Percentiles rank a stretch among this genome's conserved stretches.
Evolutionary conservation across 2,113 vertebrate genomes (phyloP).

Genomic region (Pelvicachromis taeniatus): DNA sequence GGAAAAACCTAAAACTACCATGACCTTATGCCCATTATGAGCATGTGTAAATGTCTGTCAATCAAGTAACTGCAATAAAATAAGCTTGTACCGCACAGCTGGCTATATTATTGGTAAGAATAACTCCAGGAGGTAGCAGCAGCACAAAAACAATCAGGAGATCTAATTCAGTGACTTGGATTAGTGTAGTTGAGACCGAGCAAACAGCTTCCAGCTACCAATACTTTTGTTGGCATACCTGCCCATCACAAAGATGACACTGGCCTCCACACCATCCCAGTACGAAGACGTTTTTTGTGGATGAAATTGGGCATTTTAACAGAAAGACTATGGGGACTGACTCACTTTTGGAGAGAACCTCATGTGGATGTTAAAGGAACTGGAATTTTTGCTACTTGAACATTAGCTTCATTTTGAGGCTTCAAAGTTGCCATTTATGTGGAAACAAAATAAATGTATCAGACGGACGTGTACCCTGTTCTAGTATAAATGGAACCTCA

Average conservation of each 20-base stretch:
- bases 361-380: not conserved
- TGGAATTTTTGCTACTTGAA: not conserved
- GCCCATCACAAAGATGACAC: not conserved
- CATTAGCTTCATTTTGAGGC: not conserved
- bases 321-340: not conserved
- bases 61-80: not conserved
- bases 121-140: not conserved
- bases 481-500: not conserved
- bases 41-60: not conserved
- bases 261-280: not conserved
- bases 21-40: not conserved
- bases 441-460: accelerated
- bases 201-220: not conserved
- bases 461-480: not conserved
- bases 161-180: not conserved
- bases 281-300: not conserved
- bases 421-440: not conserved
- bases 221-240: not conserved
- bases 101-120: not conserved
- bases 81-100: not conserved
- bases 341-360: not conserved
- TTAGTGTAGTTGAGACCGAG: not conserved
- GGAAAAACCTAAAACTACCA: not conserved
- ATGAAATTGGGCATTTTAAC: not conserved
- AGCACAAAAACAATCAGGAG: not conserved